phyloP scores from a whole-genome alignment of 2,888 invertebrate genomes.

The Galerucella calmariensis region DNA sequence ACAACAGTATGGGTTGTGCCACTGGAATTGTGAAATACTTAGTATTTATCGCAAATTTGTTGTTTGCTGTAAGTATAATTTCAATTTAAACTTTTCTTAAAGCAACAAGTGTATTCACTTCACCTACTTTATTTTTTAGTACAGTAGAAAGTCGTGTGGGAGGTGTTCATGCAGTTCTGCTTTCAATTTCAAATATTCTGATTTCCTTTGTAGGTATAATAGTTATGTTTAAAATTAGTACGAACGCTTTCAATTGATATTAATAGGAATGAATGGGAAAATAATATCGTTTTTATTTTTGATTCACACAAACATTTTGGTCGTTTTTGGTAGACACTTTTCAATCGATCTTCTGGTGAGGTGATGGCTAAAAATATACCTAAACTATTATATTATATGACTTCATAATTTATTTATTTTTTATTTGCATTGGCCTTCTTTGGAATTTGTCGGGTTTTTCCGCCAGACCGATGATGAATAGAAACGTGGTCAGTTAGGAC shows the following conservation, averaged over 20 bases:
- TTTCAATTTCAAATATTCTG: no score
- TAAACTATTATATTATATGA: neutral
- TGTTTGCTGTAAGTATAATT: conserved; percentile 78
- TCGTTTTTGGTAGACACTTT: no score
- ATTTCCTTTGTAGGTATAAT: no score
- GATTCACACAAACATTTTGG: no score
- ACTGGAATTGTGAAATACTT: conserved; percentile 62
- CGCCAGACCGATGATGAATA: neutral
- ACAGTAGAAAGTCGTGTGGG: neutral
- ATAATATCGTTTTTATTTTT: no score
- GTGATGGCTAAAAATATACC: neutral
- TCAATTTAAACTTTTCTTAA: conserved; percentile 5
- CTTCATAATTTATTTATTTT: conserved; percentile 4
- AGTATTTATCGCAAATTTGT: conserved; percentile 65
- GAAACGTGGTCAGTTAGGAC: neutral
- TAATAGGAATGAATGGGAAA: no score
- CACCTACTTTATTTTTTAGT: neutral
- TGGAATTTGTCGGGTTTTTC: neutral
- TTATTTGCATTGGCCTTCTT: neutral
- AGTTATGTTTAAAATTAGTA: neutral
- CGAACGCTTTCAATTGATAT: neutral
- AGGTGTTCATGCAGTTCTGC: neutral
- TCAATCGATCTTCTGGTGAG: neutral
- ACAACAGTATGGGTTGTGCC: conserved; percentile 61
- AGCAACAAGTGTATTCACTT: conserved; percentile 44